Conservation (phyloP, 1,140 invertebrate species). For the Penaeus chinensis region DNA sequence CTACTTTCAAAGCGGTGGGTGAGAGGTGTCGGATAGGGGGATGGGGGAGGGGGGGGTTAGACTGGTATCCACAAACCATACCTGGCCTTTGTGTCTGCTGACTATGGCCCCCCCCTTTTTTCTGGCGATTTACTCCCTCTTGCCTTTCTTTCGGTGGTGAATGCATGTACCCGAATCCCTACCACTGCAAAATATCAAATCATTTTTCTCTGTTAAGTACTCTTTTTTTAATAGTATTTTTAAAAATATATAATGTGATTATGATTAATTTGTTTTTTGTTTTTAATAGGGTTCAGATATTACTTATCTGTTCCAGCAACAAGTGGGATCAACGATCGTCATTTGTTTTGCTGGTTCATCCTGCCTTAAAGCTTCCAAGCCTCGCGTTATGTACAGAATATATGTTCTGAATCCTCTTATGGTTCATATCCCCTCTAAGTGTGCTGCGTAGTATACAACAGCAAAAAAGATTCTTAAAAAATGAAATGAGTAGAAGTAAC, state of each 20-base stretch:
- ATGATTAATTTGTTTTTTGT: not conserved
- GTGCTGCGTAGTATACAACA: too few species aligned
- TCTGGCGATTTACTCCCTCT: slow-evolving; percentile 35
- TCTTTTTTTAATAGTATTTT: not conserved
- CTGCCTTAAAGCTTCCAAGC: too few species aligned
- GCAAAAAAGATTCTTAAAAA: too few species aligned
- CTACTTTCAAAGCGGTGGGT: too few species aligned
- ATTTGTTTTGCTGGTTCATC: slow-evolving; percentile 15
- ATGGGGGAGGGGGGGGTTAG: not conserved
- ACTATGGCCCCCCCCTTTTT: slow-evolving; percentile 16
- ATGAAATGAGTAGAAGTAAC: too few species aligned
- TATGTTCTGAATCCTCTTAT: too few species aligned
- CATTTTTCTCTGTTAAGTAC: slow-evolving; percentile 16
- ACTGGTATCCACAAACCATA: slow-evolving; percentile 49
- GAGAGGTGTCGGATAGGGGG: not conserved
- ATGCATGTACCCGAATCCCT: slow-evolving; percentile 51
- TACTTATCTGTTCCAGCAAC: too few species aligned
- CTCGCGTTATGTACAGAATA: too few species aligned
- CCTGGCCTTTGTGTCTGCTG: slow-evolving; percentile 40
- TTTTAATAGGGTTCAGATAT: not conserved
- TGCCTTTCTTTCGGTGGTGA: slow-evolving; percentile 57
- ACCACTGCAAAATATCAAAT: slow-evolving; percentile 48
- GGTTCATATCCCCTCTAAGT: too few species aligned
- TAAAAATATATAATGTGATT: not conserved
- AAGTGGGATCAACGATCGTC: not conserved